Percentiles rank a stretch among this genome's conserved stretches.
These are phyloP conservation scores for Gymnosoma rotundatum DNA, from an alignment of 2,888 invertebrate genomes.

Conservation along the genomic window DNA sequence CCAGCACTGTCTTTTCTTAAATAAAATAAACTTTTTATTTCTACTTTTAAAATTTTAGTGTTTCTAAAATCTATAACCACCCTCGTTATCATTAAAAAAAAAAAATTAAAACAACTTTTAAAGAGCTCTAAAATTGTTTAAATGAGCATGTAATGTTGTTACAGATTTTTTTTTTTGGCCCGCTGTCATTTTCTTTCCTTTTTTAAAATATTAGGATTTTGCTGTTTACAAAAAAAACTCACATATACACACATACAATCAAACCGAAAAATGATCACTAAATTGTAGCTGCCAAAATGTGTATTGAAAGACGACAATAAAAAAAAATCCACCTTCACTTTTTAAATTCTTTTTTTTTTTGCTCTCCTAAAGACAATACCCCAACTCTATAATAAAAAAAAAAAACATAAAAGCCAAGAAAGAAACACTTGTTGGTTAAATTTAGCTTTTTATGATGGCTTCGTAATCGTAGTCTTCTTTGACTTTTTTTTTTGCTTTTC, in stretches of 20 bases:
- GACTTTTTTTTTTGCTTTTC: background rate
- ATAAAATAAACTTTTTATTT: no score
- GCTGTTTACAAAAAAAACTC: conserved; percentile 4
- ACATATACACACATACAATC: background rate
- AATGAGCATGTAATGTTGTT: conserved; percentile 54
- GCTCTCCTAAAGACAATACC: conserved; percentile 52
- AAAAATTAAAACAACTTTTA: conserved; percentile 17
- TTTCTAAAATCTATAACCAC: background rate
- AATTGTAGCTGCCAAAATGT: conserved; percentile 68
- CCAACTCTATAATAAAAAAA: conserved; percentile 19
- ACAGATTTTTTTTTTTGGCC: conserved; percentile 51
- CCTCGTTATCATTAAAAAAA: conserved; percentile 15
- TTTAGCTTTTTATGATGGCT: conserved; percentile 35
- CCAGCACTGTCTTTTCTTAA: no score
- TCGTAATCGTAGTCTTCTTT: conserved; percentile 44
- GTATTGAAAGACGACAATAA: conserved; percentile 54
- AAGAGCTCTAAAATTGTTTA: conserved; percentile 42
- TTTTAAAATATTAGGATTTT: conserved; percentile 12
- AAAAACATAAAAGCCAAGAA: conserved; percentile 36
- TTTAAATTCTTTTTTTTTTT: conserved; percentile 67
- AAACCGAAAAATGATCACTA: conserved; percentile 63
- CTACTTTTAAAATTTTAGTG: no score
- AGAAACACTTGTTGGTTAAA: conserved; percentile 52
- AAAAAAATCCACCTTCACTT: conserved; percentile 68
- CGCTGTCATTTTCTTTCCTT: conserved; percentile 57